Percentiles rank a stretch among this genome's conserved stretches.
Conservation (phyloP, 2,888 invertebrate genomes). For the Poecilobothrus nobilitatus region DNA sequence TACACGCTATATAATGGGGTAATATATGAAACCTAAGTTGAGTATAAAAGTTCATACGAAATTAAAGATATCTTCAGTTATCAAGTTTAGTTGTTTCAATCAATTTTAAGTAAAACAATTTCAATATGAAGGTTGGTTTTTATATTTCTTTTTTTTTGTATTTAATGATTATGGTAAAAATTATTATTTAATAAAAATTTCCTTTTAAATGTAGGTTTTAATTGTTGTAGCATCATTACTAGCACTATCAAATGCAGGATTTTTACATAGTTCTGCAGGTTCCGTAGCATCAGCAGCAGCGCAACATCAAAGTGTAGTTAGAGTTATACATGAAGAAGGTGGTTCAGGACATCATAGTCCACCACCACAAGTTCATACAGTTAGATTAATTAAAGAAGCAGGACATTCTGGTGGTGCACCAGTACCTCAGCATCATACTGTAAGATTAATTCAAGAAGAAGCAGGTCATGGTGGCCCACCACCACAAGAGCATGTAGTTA, state of each 20-base stretch:
- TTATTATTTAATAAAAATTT: background rate
- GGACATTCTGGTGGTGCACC: background rate
- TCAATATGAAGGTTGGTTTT: background rate
- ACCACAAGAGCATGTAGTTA: background rate
- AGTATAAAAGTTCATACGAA: background rate
- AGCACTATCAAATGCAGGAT: background rate
- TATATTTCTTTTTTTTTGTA: too few relatives aligned
- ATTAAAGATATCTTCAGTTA: background rate
- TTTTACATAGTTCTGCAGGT: background rate
- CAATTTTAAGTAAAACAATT: conserved; percentile 3
- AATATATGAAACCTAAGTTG: background rate
- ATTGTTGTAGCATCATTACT: background rate
- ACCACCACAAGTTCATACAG: background rate
- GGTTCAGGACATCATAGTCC: background rate
- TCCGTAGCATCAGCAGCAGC: background rate
- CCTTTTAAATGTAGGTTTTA: background rate
- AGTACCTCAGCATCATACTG: background rate
- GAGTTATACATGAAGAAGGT: background rate
- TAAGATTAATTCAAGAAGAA: background rate
- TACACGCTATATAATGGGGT: background rate
- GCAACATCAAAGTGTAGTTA: background rate
- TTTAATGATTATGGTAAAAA: background rate
- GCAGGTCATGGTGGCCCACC: background rate
- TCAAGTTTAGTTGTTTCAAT: background rate
- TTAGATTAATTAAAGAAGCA: background rate